Evolutionary conservation across 1,140 invertebrate species (phyloP).

Genomic region (Diorhabda carinulata): DNA sequence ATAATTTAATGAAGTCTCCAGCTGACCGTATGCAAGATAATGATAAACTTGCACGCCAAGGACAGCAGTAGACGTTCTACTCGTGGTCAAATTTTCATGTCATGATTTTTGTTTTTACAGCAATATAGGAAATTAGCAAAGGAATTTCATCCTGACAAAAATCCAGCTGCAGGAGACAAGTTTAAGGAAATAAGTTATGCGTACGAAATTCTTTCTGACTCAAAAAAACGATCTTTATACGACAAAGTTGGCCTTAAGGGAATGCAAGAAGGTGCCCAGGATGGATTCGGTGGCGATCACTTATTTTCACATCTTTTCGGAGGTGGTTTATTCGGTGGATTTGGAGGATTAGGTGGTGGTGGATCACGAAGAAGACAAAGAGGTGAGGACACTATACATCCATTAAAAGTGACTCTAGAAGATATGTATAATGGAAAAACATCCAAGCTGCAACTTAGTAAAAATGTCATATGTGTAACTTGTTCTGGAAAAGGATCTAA

Average conservation of each 20-base stretch:
- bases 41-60: slow-evolving; percentile 19
- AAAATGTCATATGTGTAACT: slow-evolving; percentile 78
- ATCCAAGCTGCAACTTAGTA: slow-evolving; percentile 77
- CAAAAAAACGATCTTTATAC: slow-evolving; percentile 66
- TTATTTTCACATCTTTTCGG: slow-evolving; percentile 64
- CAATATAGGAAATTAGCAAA: slow-evolving; percentile 80
- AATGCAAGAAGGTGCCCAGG: slow-evolving; percentile 67
- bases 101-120: slow-evolving; percentile 48
- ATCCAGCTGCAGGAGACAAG: slow-evolving; percentile 75
- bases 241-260: slow-evolving; percentile 76
- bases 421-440: slow-evolving; percentile 89
- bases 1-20: not conserved
- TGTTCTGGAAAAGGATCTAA: slow-evolving; percentile 85
- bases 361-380: slow-evolving; percentile 50
- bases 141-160: slow-evolving; percentile 86
- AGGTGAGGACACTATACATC: slow-evolving; percentile 69
- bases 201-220: slow-evolving; percentile 77
- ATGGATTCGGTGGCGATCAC: slow-evolving; percentile 57
- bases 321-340: slow-evolving; percentile 60
- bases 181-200: slow-evolving; percentile 88
- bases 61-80: not conserved
- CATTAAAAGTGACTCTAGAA: slow-evolving; percentile 76
- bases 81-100: slow-evolving; percentile 16
- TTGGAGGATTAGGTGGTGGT: slow-evolving; percentile 46
- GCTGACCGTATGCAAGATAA: slow-evolving; percentile 16